Base-by-base conservation (phyloP, 1,140 invertebrate genomes). In the Eulimnadia texana region DNA sequence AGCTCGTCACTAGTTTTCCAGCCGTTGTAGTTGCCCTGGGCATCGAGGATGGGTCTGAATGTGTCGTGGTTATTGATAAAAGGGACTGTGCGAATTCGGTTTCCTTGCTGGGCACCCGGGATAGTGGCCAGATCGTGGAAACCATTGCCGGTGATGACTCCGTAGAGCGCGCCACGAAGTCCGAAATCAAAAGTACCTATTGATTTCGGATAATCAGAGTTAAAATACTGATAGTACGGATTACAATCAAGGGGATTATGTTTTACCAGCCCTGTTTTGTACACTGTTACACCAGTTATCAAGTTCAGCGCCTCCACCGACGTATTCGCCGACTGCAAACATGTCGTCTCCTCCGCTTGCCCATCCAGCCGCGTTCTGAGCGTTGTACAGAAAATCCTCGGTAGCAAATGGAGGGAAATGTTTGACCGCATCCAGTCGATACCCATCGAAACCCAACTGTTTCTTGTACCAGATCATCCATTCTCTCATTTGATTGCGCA, bases 401-500 rank as follows among this genome's bases (percentile, higher is more conserved):
- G 33, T 57, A 0, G 55, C 55, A 3, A 6, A 6, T 10, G 55
- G 25, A 2, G 33, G n/a, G 13, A 57, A 57, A 29, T 57, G 55
- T 42, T 57, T 57, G 55, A 57, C 55, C 16, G 55, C 55, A 27
- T 57, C 55, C n/a, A 57, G 33, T 57, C 55, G 27, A 20, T 33
- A 57, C 3, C 55, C 55, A 11, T 57, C 55, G 19, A 57, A 29
- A 0, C 55, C 55, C 55, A 57, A 22, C 33, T 57, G 55, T 10
- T 57, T 57, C 10, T 57, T 57, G 28, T 57, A 57, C 55, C 55
- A 57, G 11, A 57, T 57, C 13, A 57, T 27, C 55, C 55, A 57
- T 0, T 33, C 22, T 16, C 55, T 27, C 25, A 57, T 33, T 33
- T 57, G 6, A 13, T 57, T 16, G 2, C 55, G 55, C 55, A 57